Evolutionary conservation across 2,888 invertebrate species (phyloP).

Genomic region (Helobdella robusta): DNA sequence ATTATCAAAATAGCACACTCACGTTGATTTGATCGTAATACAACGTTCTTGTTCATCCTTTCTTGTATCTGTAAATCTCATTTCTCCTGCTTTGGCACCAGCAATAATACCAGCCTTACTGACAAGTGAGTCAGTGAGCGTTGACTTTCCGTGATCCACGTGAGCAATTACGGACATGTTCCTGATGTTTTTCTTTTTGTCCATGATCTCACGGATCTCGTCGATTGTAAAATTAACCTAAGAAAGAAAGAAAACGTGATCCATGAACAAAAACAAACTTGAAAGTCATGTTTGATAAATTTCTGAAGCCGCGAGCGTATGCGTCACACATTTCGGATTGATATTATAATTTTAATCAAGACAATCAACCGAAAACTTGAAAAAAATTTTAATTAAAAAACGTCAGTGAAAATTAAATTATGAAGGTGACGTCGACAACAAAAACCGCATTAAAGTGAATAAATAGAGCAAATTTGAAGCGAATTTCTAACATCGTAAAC

Average conservation of each 20-base stretch:
- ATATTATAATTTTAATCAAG: not conserved
- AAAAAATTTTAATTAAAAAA: not conserved
- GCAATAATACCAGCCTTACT: slow-evolving; percentile 99
- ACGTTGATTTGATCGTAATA: slow-evolving; percentile 99
- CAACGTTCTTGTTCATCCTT: slow-evolving; percentile 99
- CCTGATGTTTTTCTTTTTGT: slow-evolving; percentile 98
- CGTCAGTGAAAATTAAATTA: not conserved
- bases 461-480: not conserved
- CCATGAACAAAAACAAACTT: too few relatives aligned
- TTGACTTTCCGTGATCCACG: slow-evolving; percentile 99
- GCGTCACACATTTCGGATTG: too few relatives aligned
- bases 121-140: slow-evolving; percentile 95
- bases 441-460: not conserved
- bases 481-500: not conserved
- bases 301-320: too few relatives aligned
- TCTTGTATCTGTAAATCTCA: slow-evolving; percentile 95
- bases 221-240: slow-evolving; percentile 99
- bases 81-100: slow-evolving; percentile 94
- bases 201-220: slow-evolving; percentile 99
- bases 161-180: slow-evolving; percentile 99
- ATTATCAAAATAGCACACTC: slow-evolving; percentile 49
- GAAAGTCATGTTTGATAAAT: too few relatives aligned
- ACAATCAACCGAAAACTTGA: not conserved
- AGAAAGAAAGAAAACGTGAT: slow-evolving; percentile 20
- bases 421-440: slow-evolving; percentile 5